Conservation (phyloP, 2,113 vertebrate genomes). For the Chunga burmeisteri region DNA sequence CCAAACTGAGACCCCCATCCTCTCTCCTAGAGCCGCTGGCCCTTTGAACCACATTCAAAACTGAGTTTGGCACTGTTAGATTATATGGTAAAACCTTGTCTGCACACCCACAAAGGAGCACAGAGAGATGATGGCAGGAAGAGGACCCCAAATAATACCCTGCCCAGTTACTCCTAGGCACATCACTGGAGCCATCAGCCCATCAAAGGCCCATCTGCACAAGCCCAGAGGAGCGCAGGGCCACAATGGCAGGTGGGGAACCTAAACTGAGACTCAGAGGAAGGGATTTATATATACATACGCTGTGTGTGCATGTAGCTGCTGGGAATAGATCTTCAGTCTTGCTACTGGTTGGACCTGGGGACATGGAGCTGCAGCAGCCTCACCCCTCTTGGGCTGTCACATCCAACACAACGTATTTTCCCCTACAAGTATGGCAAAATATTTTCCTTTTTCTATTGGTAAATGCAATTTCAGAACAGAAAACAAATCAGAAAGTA, state of each 20-base stretch:
- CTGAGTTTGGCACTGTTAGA: not conserved
- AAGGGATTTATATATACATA: not conserved
- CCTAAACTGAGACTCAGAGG: not conserved
- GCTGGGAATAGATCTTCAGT: not conserved
- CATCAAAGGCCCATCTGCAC: not conserved
- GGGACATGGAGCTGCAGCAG: not conserved
- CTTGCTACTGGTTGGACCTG: not conserved
- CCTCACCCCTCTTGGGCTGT: not conserved
- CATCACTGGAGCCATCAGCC: not conserved
- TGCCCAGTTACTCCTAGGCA: not conserved
- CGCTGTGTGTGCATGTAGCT: not conserved
- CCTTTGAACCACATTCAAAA: not conserved
- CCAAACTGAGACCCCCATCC: not conserved
- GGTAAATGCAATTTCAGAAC: not conserved
- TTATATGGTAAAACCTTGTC: not conserved
- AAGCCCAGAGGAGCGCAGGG: not conserved
- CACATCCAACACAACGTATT: not conserved
- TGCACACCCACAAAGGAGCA: not conserved
- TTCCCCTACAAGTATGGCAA: not conserved
- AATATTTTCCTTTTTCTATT: not conserved
- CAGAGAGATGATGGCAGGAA: not conserved
- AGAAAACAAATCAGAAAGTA: conserved; percentile 10
- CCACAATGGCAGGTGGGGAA: not conserved
- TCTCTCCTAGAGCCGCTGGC: not conserved
- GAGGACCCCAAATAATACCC: not conserved